Conservation (phyloP, 1,140 invertebrate species). For the Ditylenchus dipsaci region DNA sequence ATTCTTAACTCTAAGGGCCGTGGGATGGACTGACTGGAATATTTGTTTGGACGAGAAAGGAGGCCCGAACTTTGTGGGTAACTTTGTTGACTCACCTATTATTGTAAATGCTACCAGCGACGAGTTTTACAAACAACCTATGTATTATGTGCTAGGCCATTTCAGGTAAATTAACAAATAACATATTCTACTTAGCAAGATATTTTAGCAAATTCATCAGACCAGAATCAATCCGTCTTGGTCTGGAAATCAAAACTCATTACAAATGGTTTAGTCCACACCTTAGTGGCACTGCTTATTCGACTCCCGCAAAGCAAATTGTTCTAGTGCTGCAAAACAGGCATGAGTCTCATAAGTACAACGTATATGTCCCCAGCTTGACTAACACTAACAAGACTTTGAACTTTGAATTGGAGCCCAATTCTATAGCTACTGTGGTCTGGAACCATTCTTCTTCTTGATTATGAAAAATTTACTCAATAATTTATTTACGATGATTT, state of each 20-base stretch:
- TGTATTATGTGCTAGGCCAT: conserved; percentile 60
- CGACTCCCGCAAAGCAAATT: conserved; percentile 3
- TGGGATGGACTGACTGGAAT: conserved; percentile 71
- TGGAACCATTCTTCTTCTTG: too few relatives aligned
- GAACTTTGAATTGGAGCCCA: conserved; percentile 4
- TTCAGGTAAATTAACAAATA: conserved; percentile 2
- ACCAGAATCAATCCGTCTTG: conserved; percentile 7
- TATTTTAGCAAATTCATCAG: conserved; percentile 18
- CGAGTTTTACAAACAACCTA: conserved; percentile 81
- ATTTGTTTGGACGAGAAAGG: conserved; percentile 1
- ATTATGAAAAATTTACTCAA: too few relatives aligned
- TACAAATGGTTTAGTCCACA: not conserved
- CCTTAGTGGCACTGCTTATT: conserved; percentile 4
- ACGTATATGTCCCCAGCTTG: not conserved
- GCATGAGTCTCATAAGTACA: conserved; percentile 6
- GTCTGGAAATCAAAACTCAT: conserved; percentile 5
- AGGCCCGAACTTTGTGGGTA: conserved; percentile 65
- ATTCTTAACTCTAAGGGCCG: too few relatives aligned
- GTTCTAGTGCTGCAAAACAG: conserved; percentile 11
- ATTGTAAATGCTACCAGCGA: conserved; percentile 67
- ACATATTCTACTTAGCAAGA: not conserved
- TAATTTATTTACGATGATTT: too few relatives aligned
- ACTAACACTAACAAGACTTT: not conserved
- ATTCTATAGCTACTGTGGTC: conserved; percentile 10
- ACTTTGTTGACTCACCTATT: conserved; percentile 74